Evolutionary conservation across 37 sponge, comb jelly and placozoan species (phyloP).

Genomic region (Chondrosia reniformis): DNA sequence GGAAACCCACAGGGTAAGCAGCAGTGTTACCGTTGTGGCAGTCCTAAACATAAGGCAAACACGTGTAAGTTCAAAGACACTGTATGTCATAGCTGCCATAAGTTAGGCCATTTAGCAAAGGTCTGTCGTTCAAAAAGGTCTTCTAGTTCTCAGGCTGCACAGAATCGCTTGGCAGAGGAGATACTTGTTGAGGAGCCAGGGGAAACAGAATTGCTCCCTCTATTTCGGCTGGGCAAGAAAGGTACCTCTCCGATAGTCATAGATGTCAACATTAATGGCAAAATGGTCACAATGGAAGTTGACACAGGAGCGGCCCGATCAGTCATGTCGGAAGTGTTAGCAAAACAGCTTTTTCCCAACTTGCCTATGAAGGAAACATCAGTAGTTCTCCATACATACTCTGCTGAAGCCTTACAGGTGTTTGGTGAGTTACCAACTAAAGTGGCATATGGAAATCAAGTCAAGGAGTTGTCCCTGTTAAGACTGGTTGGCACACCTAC

Average conservation of each 20-base stretch:
- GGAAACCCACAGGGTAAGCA: neutral
- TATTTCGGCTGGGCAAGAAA: neutral
- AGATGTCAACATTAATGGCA: neutral
- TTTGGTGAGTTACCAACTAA: neutral
- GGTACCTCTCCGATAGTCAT: neutral
- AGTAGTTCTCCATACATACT: neutral
- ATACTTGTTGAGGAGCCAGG: too few relatives aligned
- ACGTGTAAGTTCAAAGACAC: neutral
- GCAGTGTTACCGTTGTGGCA: constrained; percentile 12
- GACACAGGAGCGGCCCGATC: neutral
- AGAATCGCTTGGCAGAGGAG: neutral
- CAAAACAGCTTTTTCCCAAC: neutral
- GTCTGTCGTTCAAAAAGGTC: constrained; percentile 1
- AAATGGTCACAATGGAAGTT: neutral
- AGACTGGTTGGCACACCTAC: constrained; percentile 2
- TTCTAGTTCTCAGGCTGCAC: neutral
- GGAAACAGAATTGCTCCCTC: neutral
- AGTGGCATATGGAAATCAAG: neutral
- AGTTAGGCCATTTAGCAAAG: neutral
- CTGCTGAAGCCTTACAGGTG: neutral
- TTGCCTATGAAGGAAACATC: neutral
- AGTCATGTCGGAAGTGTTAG: neutral
- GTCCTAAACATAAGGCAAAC: neutral
- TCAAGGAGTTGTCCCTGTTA: neutral
- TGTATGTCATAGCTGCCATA: neutral